Conservation (phyloP, 1,140 invertebrate genomes). For the Marisa cornuarietis region DNA sequence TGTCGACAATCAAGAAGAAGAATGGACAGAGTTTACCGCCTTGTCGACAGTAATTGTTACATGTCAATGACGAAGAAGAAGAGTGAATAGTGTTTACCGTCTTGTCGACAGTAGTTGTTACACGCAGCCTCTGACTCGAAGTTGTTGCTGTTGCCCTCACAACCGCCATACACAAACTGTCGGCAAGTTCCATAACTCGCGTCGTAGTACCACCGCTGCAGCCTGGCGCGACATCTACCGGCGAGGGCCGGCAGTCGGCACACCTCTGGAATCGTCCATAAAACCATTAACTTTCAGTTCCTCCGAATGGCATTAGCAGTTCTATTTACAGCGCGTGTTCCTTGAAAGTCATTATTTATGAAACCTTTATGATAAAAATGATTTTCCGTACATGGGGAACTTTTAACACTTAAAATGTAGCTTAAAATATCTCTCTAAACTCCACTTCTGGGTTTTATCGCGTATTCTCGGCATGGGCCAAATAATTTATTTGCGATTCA, state of each 20-base stretch:
- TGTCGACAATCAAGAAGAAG: neutral
- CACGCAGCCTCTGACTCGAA: constrained; percentile 47
- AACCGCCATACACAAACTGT: constrained; percentile 55
- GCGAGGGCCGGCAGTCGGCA: constrained; percentile 60
- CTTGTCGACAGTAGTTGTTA: constrained; percentile 28
- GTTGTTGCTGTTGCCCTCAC: constrained; percentile 56
- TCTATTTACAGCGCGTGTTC: too few species aligned
- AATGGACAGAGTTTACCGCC: neutral
- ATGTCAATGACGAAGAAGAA: neutral
- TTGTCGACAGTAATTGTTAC: neutral
- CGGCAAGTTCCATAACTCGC: constrained; percentile 36
- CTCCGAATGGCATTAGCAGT: too few species aligned
- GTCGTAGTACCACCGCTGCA: constrained; percentile 75
- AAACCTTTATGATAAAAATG: too few species aligned
- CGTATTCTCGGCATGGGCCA: too few species aligned
- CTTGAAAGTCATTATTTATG: too few species aligned
- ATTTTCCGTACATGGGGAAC: too few species aligned
- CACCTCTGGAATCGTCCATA: constrained; percentile 37
- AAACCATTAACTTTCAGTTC: too few species aligned
- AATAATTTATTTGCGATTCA: too few species aligned
- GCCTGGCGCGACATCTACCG: constrained; percentile 72
- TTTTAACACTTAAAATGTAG: too few species aligned
- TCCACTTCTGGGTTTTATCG: too few species aligned
- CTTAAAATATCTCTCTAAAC: too few species aligned
- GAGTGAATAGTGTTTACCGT: neutral